Evolutionary conservation across 2,888 invertebrate genomes (phyloP).

Genomic region (Nomada ferruginata): DNA sequence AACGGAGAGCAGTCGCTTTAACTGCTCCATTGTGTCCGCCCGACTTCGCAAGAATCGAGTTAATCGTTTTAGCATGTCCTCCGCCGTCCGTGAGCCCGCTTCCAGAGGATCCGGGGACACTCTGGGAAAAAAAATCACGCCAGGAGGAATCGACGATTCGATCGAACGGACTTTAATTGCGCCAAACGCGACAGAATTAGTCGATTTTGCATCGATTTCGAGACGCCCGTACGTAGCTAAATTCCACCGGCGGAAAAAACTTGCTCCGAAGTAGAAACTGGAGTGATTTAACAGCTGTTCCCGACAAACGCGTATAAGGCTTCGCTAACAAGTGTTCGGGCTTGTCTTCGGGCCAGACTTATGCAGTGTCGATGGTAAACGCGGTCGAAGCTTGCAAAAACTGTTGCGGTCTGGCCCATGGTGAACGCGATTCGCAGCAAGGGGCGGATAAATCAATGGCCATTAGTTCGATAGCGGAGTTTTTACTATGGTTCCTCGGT

Average conservation of each 20-base stretch:
- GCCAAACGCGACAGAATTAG: constrained; percentile 22
- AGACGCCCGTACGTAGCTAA: not conserved
- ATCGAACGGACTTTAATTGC: constrained; percentile 56
- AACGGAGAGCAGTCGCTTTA: constrained; percentile 48
- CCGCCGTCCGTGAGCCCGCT: constrained; percentile 34
- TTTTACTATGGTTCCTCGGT: constrained; percentile 70
- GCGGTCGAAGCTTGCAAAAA: constrained; percentile 39
- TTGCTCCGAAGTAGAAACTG: not conserved
- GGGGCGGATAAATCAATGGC: constrained; percentile 71
- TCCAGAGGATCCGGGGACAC: constrained; percentile 16
- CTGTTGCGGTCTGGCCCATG: not conserved
- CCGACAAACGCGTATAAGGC: constrained; percentile 1
- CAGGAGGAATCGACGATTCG: constrained; percentile 20
- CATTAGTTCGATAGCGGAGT: constrained; percentile 77
- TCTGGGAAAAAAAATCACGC: constrained; percentile 5
- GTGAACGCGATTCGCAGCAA: constrained; percentile 47
- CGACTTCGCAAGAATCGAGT: constrained; percentile 65
- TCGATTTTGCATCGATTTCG: constrained; percentile 6
- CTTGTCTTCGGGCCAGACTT: constrained; percentile 33
- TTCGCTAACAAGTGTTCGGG: constrained; percentile 31
- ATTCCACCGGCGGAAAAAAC: constrained; percentile 6
- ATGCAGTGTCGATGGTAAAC: constrained; percentile 44
- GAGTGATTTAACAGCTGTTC: constrained; percentile 21
- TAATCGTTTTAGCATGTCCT: constrained; percentile 68
- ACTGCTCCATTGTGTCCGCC: constrained; percentile 62